These are phyloP conservation scores for Leucophenga maculata DNA, from an alignment of 2,888 invertebrate species.

Conservation along the genomic window DNA sequence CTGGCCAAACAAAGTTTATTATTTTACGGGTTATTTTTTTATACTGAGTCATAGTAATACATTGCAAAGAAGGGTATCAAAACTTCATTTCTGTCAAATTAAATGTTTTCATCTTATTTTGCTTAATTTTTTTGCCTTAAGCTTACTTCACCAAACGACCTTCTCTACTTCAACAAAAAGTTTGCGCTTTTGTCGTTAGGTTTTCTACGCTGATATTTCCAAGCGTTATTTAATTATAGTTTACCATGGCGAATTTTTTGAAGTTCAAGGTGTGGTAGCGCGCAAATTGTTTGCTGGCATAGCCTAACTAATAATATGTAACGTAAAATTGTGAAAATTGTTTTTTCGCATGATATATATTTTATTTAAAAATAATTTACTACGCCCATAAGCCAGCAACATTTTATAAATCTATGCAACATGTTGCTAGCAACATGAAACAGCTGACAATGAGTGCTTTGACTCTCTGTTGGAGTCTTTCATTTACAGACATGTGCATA, in stretches of 20 bases:
- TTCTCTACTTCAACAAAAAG: background rate
- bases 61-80: conserved; percentile 31
- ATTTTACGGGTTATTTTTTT: no score
- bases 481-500: no score
- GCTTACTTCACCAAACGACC: background rate
- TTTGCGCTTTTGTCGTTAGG: conserved; percentile 32
- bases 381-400: no score
- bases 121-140: conserved; percentile 10
- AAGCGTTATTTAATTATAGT: conserved; percentile 47
- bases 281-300: no score
- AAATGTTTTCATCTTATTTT: conserved; percentile 19
- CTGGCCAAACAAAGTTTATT: no score
- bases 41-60: no score
- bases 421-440: conserved; percentile 30
- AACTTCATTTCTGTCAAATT: conserved; percentile 39
- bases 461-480: no score
- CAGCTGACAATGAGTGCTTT: conserved; percentile 42
- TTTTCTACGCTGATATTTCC: background rate
- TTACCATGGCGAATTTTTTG: conserved; percentile 37
- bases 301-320: no score
- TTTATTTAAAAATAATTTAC: no score
- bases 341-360: no score
- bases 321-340: no score
- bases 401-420: background rate
- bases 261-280: conserved; percentile 53